Evolutionary conservation across 1,140 invertebrate genomes (phyloP).

Genomic region (Lasioglossum baleicum): DNA sequence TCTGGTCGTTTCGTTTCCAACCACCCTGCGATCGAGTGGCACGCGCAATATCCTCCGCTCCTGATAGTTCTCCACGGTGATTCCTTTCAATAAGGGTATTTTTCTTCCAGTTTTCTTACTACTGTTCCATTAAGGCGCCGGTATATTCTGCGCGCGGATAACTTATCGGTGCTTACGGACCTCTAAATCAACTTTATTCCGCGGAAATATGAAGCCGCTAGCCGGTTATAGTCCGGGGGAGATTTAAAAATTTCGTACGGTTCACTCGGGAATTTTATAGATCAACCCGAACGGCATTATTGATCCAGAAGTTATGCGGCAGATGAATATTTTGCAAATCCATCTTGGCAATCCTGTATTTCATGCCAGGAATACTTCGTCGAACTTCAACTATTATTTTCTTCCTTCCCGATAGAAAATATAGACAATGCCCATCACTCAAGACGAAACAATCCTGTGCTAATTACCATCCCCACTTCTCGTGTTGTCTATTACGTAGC

Average conservation of each 20-base stretch:
- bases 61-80: constrained; percentile 25
- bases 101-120: constrained; percentile 47
- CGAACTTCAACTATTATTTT: no score
- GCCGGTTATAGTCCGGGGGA: not conserved
- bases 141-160: constrained; percentile 25
- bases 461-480: no score
- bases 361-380: no score
- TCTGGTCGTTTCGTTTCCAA: constrained; percentile 39
- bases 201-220: not conserved
- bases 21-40: constrained; percentile 22
- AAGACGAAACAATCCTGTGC: no score
- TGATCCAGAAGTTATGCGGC: not conserved
- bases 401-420: no score
- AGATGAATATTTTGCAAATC: not conserved
- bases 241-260: not conserved
- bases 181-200: constrained; percentile 28
- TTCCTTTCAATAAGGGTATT: constrained; percentile 48
- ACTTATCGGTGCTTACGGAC: constrained; percentile 33
- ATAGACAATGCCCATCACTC: no score
- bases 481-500: no score
- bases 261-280: not conserved
- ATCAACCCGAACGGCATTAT: not conserved
- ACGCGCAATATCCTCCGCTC: constrained; percentile 39
- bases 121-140: constrained; percentile 28
- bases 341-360: no score